Evolutionary conservation across 2,888 invertebrate genomes (phyloP).

Genomic region (Latrodectus hesperus): DNA sequence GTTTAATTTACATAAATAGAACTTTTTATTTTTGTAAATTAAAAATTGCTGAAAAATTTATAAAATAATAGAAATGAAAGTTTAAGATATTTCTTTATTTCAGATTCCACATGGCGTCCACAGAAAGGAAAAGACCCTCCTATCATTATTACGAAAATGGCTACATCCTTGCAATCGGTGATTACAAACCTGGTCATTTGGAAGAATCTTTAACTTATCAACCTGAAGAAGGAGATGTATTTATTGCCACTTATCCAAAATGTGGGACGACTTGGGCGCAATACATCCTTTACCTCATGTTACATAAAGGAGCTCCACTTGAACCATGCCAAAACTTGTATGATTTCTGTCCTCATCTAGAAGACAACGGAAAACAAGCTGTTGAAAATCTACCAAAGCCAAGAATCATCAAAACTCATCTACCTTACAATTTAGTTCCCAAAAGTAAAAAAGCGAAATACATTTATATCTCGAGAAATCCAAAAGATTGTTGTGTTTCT

Average conservation of each 20-base stretch:
- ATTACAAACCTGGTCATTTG: conserved; percentile 16
- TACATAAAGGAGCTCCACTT: conserved; percentile 24
- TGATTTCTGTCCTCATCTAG: conserved; percentile 40
- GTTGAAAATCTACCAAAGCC: conserved; percentile 24
- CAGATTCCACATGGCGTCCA: neutral
- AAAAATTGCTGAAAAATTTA: too few relatives aligned
- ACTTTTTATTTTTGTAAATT: too few relatives aligned
- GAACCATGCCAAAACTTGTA: conserved; percentile 11
- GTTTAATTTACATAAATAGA: too few relatives aligned
- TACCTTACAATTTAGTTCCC: conserved; percentile 71
- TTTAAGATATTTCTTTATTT: neutral
- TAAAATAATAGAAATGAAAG: too few relatives aligned
- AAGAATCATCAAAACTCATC: conserved; percentile 72
- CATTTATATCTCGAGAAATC: conserved; percentile 76
- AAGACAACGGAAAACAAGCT: conserved; percentile 24
- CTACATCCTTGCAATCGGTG: conserved; percentile 12
- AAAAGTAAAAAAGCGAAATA: conserved; percentile 56
- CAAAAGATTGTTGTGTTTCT: conserved; percentile 76
- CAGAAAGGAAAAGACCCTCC: neutral
- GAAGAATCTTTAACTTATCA: conserved; percentile 19
- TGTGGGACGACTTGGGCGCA: conserved; percentile 67
- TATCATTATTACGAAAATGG: conserved; percentile 27
- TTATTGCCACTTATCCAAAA: conserved; percentile 61
- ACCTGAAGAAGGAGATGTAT: conserved; percentile 47
- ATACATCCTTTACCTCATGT: conserved; percentile 40